Evolutionary conservation across 2,113 vertebrate species (phyloP).

Genomic region (Pandion haliaetus): DNA sequence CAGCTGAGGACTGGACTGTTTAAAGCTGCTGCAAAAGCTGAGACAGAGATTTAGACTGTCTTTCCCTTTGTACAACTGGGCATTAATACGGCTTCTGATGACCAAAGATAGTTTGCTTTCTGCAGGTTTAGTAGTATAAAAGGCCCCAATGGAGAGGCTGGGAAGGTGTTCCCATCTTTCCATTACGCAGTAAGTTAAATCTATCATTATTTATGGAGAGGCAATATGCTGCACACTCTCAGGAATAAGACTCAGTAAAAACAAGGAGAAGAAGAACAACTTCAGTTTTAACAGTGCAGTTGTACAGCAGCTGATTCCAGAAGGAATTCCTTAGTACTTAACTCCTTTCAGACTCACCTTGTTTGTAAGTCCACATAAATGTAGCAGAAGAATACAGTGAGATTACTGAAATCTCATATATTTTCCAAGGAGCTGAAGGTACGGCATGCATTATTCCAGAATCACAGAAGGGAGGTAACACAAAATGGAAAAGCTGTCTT

Average conservation of each 20-base stretch:
- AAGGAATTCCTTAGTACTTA: background rate
- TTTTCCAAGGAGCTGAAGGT: background rate
- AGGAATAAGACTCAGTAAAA: background rate
- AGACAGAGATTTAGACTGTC: background rate
- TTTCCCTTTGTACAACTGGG: background rate
- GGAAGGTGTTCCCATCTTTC: background rate
- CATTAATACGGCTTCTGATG: background rate
- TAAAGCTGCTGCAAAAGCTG: background rate
- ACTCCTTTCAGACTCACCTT: background rate
- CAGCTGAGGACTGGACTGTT: background rate
- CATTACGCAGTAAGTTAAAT: background rate
- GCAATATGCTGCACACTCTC: background rate
- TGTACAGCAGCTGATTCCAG: background rate
- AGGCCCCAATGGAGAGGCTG: background rate
- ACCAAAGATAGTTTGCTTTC: background rate
- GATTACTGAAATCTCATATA: background rate
- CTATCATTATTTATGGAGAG: background rate
- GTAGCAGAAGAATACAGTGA: background rate
- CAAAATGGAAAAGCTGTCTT: background rate
- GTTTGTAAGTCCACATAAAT: background rate
- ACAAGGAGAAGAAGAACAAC: background rate
- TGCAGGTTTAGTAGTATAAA: background rate
- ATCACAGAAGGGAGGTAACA: background rate
- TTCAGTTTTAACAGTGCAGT: background rate
- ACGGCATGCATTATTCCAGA: background rate